phyloP scores from a whole-genome alignment of 2,797 vertebrate genomes.

The Lycodopsis pacificus region DNA sequence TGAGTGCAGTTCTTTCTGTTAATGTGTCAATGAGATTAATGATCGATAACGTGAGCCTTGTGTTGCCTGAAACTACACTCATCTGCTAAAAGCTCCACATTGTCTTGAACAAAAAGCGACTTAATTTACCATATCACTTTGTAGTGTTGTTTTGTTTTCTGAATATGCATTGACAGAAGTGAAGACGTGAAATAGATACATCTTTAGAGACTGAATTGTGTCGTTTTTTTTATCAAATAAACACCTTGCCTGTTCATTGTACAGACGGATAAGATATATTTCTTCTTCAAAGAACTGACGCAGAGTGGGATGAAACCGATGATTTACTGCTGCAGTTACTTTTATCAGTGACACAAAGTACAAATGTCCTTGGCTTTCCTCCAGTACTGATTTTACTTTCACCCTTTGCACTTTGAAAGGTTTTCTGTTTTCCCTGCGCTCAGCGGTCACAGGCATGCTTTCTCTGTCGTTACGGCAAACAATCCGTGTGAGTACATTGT shows the following conservation, averaged over 20 bases:
- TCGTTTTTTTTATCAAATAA: conserved; percentile 7
- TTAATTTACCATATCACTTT: background rate
- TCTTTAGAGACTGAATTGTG: conserved; percentile 29
- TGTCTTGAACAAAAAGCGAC: background rate
- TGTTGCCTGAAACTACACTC: conserved; percentile 29
- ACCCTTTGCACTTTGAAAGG: conserved; percentile 59
- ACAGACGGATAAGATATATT: conserved; percentile 21
- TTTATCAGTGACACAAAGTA: conserved; percentile 52
- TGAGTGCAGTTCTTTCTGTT: conserved; percentile 12
- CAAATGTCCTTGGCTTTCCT: conserved; percentile 39
- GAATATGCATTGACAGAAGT: conserved; percentile 10
- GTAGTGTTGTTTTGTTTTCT: conserved; percentile 4
- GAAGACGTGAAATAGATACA: conserved; percentile 13
- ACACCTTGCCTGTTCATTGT: conserved; percentile 16
- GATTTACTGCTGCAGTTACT: conserved; percentile 29
- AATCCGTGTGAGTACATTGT: conserved; percentile 62
- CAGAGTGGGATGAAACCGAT: conserved; percentile 9
- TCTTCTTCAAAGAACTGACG: conserved; percentile 25
- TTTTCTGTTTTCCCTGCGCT: conserved; percentile 43
- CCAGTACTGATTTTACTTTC: conserved; percentile 37
- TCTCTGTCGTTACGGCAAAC: conserved; percentile 49
- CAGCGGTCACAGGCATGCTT: conserved; percentile 61
- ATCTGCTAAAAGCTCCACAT: background rate
- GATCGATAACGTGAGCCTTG: conserved; percentile 14
- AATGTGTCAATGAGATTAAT: conserved; percentile 5